Evolutionary conservation across 2,113 vertebrate genomes (phyloP).

Genomic region (Procapra przewalskii): DNA sequence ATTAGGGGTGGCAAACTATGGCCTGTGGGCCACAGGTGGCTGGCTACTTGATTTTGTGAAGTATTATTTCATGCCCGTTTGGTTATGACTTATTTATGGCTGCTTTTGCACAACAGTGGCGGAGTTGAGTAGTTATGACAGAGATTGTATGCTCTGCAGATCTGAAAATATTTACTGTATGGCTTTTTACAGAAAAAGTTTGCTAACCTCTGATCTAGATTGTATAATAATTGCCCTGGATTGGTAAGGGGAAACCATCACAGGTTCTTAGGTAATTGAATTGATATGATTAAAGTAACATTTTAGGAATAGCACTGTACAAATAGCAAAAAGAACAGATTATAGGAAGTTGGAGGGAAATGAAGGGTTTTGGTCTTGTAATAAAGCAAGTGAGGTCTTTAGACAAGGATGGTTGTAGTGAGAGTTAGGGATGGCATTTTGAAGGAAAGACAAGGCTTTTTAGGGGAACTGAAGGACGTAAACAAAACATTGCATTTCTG

Average conservation of each 20-base stretch:
- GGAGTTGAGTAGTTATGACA: background rate
- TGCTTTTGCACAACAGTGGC: background rate
- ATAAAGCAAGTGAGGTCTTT: background rate
- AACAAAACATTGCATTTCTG: background rate
- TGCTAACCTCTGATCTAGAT: background rate
- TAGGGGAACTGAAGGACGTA: background rate
- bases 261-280: background rate
- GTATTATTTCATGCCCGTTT: background rate
- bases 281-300: background rate
- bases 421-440: background rate
- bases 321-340: background rate
- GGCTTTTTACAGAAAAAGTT: background rate
- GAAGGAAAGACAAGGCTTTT: background rate
- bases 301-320: background rate
- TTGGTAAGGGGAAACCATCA: background rate
- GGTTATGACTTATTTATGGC: background rate
- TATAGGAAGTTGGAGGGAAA: background rate
- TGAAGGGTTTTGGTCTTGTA: background rate
- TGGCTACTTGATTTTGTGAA: background rate
- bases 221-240: background rate
- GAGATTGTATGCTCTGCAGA: background rate
- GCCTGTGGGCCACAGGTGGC: background rate
- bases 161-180: background rate
- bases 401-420: background rate
- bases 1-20: background rate